Evolutionary conservation across 1,140 invertebrate genomes (phyloP).

Genomic region (Leptestheria dahalacensis): DNA sequence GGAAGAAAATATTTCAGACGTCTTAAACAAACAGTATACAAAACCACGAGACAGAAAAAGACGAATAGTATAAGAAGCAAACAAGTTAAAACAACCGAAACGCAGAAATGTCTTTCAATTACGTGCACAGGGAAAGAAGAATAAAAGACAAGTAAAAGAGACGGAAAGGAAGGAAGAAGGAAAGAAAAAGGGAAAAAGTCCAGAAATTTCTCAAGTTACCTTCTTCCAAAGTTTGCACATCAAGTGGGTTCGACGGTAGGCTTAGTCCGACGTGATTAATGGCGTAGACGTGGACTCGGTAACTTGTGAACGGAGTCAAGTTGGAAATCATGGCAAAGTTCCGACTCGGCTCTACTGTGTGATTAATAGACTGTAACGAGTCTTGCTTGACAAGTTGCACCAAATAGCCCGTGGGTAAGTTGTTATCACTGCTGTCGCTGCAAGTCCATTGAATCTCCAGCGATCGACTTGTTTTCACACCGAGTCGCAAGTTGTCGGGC

Average conservation of each 20-base stretch:
- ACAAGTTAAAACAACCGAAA: no score
- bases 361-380: neutral
- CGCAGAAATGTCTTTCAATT: no score
- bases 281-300: conserved; percentile 9
- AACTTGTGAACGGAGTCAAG: conserved; percentile 9
- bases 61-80: no score
- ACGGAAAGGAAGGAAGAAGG: no score
- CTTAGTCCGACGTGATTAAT: conserved; percentile 3
- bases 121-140: no score
- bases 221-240: conserved; percentile 13
- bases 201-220: neutral
- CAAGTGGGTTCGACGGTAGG: neutral
- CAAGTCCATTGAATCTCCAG: conserved; percentile 5
- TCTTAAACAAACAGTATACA: neutral
- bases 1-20: no score
- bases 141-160: no score
- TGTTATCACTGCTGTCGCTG: neutral
- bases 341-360: neutral
- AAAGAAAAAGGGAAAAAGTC: neutral
- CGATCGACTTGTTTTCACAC: neutral
- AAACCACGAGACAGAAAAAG: neutral
- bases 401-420: conserved; percentile 2
- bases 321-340: neutral
- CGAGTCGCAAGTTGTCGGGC: conserved; percentile 2
- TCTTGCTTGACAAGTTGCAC: conserved; percentile 6